phyloP scores from a whole-genome alignment of 2,113 vertebrate species.

The Ariopsis seemanni region DNA sequence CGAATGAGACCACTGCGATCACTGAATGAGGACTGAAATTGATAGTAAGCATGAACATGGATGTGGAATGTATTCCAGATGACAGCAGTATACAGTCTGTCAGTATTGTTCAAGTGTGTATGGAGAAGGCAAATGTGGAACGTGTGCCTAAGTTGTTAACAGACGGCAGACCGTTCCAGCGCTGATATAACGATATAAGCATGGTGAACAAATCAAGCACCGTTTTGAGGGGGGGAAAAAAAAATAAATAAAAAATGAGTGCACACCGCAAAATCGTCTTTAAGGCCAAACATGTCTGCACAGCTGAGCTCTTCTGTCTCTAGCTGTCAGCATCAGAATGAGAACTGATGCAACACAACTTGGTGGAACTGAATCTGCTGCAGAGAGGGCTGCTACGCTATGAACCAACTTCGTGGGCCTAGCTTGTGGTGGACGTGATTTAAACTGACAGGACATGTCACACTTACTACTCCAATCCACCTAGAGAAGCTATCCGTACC shows the following conservation, averaged over 20 bases:
- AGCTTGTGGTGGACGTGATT: constrained; percentile 30
- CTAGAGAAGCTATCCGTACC: constrained; percentile 34
- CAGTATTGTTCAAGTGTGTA: constrained; percentile 30
- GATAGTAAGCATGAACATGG: neutral
- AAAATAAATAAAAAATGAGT: constrained; percentile 8
- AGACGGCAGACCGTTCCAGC: neutral
- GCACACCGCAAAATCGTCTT: constrained; percentile 30
- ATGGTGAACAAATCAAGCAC: constrained; percentile 18
- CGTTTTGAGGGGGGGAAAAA: neutral
- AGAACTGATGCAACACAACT: constrained; percentile 35
- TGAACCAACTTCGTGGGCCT: constrained; percentile 24
- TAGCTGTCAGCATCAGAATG: constrained; percentile 38
- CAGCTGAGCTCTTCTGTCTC: constrained; percentile 35
- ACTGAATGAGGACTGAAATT: constrained; percentile 10
- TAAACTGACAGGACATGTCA: constrained; percentile 43
- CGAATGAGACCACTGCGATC: neutral
- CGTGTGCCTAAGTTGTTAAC: constrained; percentile 9
- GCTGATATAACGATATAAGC: constrained; percentile 1
- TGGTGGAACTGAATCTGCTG: constrained; percentile 24
- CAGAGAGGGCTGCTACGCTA: constrained; percentile 24
- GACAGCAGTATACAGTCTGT: constrained; percentile 30
- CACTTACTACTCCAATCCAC: constrained; percentile 36
- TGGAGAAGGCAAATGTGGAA: constrained; percentile 9
- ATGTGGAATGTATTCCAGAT: constrained; percentile 33
- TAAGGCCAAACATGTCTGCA: constrained; percentile 35